Percentiles rank a stretch among this genome's conserved stretches.
These are phyloP conservation scores for Delia radicum DNA, from an alignment of 1,140 invertebrate genomes.

Conservation along the genomic window DNA sequence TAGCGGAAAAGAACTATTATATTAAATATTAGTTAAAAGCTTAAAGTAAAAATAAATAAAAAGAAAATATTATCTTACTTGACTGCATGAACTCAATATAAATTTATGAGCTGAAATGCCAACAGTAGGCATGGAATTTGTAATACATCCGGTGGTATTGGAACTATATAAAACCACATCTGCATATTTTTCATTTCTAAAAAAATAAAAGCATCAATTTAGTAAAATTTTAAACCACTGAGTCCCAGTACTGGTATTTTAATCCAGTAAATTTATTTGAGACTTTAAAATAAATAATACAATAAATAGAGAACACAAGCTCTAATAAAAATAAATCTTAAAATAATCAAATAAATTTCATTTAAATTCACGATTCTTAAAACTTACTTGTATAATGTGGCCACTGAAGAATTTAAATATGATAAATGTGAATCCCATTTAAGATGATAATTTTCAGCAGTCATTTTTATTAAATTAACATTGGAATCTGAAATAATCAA, in stretches of 20 bases:
- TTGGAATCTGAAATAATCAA: background rate
- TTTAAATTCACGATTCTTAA: background rate
- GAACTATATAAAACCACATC: slow-evolving; percentile 78
- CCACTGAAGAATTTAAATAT: slow-evolving; percentile 78
- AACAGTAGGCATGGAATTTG: slow-evolving; percentile 46
- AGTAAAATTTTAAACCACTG: background rate
- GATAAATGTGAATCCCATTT: slow-evolving; percentile 83
- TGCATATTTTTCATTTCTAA: slow-evolving; percentile 70
- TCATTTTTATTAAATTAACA: slow-evolving; percentile 34
- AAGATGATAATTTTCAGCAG: slow-evolving; percentile 77
- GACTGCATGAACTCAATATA: slow-evolving; percentile 77
- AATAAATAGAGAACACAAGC: no score
- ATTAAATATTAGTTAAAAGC: slow-evolving; percentile 52
- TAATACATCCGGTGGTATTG: slow-evolving; percentile 43
- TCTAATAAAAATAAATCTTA: no score
- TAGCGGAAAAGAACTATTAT: slow-evolving; percentile 49
- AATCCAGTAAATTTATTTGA: no score
- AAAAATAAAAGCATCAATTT: background rate
- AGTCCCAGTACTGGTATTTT: no score
- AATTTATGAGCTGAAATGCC: slow-evolving; percentile 85
- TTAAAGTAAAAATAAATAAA: background rate
- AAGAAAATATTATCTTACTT: slow-evolving; percentile 24
- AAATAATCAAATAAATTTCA: background rate
- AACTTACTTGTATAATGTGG: slow-evolving; percentile 68
- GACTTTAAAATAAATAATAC: no score